Conservation (phyloP, 2,888 invertebrate species). For the Drosophila paramelanica region DNA sequence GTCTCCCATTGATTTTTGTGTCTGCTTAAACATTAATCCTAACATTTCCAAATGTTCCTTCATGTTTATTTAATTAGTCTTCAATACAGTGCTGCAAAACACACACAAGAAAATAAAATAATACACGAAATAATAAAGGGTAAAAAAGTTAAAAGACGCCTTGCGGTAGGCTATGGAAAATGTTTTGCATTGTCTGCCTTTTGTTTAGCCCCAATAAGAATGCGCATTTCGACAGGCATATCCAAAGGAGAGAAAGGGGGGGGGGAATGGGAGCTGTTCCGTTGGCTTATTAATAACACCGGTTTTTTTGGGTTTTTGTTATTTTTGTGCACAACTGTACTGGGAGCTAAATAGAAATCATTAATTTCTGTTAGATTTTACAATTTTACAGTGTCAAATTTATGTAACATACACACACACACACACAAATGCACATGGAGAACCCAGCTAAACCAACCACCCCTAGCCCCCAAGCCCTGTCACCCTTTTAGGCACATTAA, state of each 20-base stretch:
- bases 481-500: constrained; percentile 58
- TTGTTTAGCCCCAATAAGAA: constrained; percentile 13
- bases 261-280: background rate
- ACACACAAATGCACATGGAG: constrained; percentile 16
- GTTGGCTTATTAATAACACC: constrained; percentile 17
- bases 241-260: too few relatives aligned
- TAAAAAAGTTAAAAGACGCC: constrained; percentile 16
- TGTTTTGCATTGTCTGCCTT: constrained; percentile 29
- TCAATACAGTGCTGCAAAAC: constrained; percentile 12
- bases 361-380: constrained; percentile 79
- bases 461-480: constrained; percentile 34
- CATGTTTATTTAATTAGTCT: constrained; percentile 40
- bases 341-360: constrained; percentile 61
- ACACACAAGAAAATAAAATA: background rate
- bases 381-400: constrained; percentile 78
- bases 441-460: constrained; percentile 24
- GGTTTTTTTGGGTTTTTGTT: constrained; percentile 1
- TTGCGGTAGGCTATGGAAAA: constrained; percentile 30
- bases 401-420: constrained; percentile 48
- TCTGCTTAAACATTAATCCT: constrained; percentile 53
- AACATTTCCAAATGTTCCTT: constrained; percentile 34
- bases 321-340: constrained; percentile 66
- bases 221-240: background rate
- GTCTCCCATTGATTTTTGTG: constrained; percentile 8
- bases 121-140: background rate